Conservation (phyloP, 1,140 invertebrate species). For the Drosophila ironensis region DNA sequence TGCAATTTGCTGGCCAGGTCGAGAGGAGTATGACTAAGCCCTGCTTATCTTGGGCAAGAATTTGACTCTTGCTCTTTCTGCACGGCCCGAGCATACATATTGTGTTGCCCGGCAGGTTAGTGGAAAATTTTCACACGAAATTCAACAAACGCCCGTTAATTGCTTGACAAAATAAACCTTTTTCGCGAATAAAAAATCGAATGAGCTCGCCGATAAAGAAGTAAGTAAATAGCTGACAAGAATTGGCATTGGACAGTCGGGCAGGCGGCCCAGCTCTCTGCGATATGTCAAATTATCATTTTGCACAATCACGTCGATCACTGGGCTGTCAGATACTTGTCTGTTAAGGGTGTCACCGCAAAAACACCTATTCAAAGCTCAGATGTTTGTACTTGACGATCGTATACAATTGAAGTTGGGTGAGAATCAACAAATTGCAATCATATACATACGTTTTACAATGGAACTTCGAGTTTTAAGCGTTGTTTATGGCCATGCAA, state of each 20-base stretch:
- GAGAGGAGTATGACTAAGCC: conserved; percentile 44
- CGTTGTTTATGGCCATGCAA: too few species aligned
- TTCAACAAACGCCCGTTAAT: conserved; percentile 67
- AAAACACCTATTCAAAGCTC: conserved; percentile 14
- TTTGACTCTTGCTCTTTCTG: conserved; percentile 70
- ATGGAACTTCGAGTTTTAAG: too few species aligned
- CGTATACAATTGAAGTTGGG: neutral
- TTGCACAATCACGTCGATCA: conserved; percentile 40
- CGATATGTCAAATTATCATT: conserved; percentile 40
- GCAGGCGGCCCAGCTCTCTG: neutral
- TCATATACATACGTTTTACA: conserved; percentile 18
- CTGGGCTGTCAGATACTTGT: conserved; percentile 31
- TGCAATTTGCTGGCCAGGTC: conserved; percentile 47
- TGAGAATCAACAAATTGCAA: conserved; percentile 30
- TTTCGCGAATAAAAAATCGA: conserved; percentile 39
- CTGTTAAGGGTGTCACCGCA: conserved; percentile 32
- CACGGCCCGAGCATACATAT: conserved; percentile 6
- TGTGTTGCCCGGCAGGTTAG: conserved; percentile 25
- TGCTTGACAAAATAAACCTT: conserved; percentile 62
- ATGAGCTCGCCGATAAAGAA: conserved; percentile 25
- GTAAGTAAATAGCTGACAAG: conserved; percentile 34
- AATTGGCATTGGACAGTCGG: conserved; percentile 33
- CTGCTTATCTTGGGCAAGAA: conserved; percentile 66
- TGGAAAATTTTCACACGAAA: conserved; percentile 76
- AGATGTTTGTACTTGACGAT: conserved; percentile 4